Base-by-base conservation (phyloP, 2,888 invertebrate genomes). In the Julus scanicus region DNA sequence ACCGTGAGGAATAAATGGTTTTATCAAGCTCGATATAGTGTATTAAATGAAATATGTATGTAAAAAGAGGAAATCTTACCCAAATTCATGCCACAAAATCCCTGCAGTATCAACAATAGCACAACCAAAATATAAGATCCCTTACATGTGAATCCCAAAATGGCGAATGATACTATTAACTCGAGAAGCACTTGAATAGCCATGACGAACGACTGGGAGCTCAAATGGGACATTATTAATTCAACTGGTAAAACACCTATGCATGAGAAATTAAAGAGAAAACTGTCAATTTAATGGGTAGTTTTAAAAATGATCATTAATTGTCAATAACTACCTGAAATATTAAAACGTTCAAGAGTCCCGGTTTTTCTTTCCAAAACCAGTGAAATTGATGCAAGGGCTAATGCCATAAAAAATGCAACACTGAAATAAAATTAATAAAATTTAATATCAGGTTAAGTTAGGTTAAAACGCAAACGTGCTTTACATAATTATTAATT, bases 91-190 rank as follows among this genome's bases (percentile, higher is more conserved):
- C 84, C 84, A 13, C 84, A 84, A 40, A 84, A 48, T 40, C 84
- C 84, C n/a, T 84, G 84, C 5, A 84, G 48, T 13, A 84, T 13
- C 17, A 48, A 6, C 6, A 84, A 20, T 13, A 84, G 48, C 20
- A 84, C 48, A 39, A 84, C 84, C 20, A 37, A 84, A 2, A 40
- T n/a, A 15, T 84, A 84, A 40, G 40, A 40, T 9, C 84, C 84
- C 20, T 84, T 40, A 20, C 84, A 84, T 40, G 84, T 40, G 20
- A 84, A 84, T 84, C 84, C 84, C 40, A 84, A 48, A 84, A 84
- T 84, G 3, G 8, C 15, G 84, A 84, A 84, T 1, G 84, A 84
- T 40, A 84, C 37, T 3, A 84, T 40, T n/a, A 84, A n/a, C 20
- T 44, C 40, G 1, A 39, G 1, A 9, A 48, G 17, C 5, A 84